Evolutionary conservation across 2,888 invertebrate species (phyloP), one percentile per base, ranked within the genome.

Genomic region (Julus scandinavius): DNA sequence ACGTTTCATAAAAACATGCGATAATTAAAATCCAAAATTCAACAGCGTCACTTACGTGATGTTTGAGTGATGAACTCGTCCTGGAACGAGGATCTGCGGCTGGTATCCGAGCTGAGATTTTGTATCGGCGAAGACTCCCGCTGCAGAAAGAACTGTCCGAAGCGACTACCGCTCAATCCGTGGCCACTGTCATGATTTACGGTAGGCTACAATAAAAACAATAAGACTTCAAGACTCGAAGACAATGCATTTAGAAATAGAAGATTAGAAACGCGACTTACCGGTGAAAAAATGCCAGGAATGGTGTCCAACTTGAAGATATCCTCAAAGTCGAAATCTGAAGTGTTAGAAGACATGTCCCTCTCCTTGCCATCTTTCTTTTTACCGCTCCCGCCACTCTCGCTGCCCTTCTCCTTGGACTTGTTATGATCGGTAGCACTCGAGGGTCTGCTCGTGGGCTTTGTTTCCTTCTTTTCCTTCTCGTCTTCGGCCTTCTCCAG

Each of bases 251-350:
- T 85, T 17, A 40, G 3, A 72, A 80, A 15, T 17, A 1, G 11
- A 29, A 63, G n/a, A 54, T 0, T 54, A 54, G 11, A 29, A 72
- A 2, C 29, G 20, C 6, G 3, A 38, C 50, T 87, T 85, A 54
- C 58, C 50, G 87, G 72, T 15, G 95, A 94, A 45, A 96, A 93
- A 87, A 96, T 93, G 87, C 95, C 95, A 85, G 96, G 95, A 91
- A 97, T 94, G 89, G 94, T 93, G 91, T 97, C 97, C 91, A 95
- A 94, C 91, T 96, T 96, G 90, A 97, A 94, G 91, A 97, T 96
- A 90, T 96, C 96, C 91, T 97, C 97, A 90, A 97, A 94, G 93
- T 96, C 96, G 92, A 97, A 96, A 91, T 95, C 90, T 49, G 38
- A n/a, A 20, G n/a, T 17, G 2, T 49, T 85, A 7, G 40, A 29